Evolutionary conservation across 2,113 vertebrate genomes (phyloP).

Genomic region (Syrmaticus mikado): DNA sequence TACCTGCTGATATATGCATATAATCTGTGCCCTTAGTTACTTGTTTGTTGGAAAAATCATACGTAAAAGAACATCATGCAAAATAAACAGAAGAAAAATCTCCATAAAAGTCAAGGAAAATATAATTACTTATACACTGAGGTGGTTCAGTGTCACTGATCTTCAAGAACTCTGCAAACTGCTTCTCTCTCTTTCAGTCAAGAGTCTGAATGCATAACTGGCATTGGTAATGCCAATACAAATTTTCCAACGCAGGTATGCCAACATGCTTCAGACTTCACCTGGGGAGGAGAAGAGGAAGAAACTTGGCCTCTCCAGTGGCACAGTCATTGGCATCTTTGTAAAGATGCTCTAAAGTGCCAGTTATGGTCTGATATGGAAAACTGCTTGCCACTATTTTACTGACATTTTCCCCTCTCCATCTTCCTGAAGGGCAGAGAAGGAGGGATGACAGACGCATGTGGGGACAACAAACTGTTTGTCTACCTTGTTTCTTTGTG

Average conservation of each 20-base stretch:
- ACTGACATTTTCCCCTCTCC: background rate
- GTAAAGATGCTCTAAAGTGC: background rate
- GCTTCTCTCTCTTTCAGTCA: background rate
- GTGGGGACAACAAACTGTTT: background rate
- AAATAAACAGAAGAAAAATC: background rate
- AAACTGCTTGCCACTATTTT: background rate
- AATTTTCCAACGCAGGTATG: conserved; percentile 36
- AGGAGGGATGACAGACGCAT: conserved; percentile 6
- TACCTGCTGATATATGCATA: rapidly evolving
- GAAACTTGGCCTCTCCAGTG: background rate
- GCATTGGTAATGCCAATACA: background rate
- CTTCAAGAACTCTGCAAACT: background rate
- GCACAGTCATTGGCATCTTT: background rate
- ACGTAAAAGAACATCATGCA: background rate
- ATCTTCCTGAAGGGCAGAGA: conserved; percentile 1
- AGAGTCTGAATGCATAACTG: background rate
- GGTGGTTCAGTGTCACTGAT: background rate
- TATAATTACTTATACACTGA: background rate
- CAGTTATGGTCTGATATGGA: background rate
- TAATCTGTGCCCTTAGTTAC: background rate
- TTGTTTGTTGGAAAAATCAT: background rate
- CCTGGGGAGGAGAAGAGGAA: background rate
- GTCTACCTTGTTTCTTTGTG: background rate
- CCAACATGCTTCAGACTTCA: conserved; percentile 30
- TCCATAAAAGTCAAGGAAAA: background rate